Evolutionary conservation across 2,113 vertebrate species (phyloP).

Genomic region (Excalfactoria chinensis): DNA sequence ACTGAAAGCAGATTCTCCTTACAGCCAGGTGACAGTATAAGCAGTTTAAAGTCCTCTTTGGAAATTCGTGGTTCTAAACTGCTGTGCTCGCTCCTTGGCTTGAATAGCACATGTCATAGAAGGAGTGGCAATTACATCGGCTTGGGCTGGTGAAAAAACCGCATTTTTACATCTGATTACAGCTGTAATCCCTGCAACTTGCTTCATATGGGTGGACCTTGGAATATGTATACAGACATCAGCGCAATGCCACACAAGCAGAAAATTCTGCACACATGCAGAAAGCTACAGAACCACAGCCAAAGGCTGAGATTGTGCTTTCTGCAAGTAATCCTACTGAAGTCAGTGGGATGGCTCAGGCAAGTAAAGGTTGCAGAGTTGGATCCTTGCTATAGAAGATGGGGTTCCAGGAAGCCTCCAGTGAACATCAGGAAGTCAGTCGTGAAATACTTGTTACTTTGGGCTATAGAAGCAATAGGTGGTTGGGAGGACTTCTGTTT

Average conservation of each 20-base stretch:
- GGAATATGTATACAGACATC: slow-evolving; percentile 41
- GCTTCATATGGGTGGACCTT: slow-evolving; percentile 70
- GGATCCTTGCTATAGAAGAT: slow-evolving; percentile 13
- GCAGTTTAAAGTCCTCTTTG: slow-evolving; percentile 19
- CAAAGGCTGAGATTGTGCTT: slow-evolving; percentile 38
- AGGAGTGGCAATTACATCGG: slow-evolving; percentile 68
- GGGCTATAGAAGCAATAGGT: slow-evolving; percentile 59
- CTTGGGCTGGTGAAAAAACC: slow-evolving; percentile 57
- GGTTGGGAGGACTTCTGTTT: neutral
- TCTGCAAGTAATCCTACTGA: slow-evolving; percentile 67
- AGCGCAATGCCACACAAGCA: slow-evolving; percentile 69
- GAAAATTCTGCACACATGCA: slow-evolving; percentile 68
- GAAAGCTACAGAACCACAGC: slow-evolving; percentile 58
- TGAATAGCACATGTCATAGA: slow-evolving; percentile 36
- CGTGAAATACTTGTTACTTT: slow-evolving; percentile 45
- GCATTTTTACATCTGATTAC: slow-evolving; percentile 69
- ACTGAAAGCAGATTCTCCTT: slow-evolving; percentile 12
- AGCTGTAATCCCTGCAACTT: slow-evolving; percentile 73
- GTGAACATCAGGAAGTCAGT: slow-evolving; percentile 54
- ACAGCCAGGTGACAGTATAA: neutral
- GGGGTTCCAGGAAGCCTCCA: slow-evolving; percentile 25
- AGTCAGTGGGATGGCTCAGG: slow-evolving; percentile 56
- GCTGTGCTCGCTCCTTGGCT: slow-evolving; percentile 43
- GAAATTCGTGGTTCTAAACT: neutral
- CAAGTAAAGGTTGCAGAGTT: slow-evolving; percentile 39